Percentiles rank a stretch among this genome's conserved stretches.
phyloP scores from a whole-genome alignment of 2,888 invertebrate genomes.

The Leptogaster cylindrica region DNA sequence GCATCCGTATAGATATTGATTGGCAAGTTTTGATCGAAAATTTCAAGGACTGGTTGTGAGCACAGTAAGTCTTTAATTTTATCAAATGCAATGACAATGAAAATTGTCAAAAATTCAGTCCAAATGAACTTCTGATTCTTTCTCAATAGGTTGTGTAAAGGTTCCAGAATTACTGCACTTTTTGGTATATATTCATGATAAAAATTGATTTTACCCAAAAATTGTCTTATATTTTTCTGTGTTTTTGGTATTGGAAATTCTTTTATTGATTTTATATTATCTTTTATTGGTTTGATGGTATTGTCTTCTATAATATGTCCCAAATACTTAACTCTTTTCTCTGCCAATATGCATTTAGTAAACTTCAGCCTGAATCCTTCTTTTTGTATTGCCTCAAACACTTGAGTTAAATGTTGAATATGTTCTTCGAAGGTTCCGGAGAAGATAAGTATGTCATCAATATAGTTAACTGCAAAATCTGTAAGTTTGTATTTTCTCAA shows the following conservation, averaged over 20 bases:
- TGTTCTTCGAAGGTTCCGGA: conserved; percentile 41
- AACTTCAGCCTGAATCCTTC: conserved; percentile 48
- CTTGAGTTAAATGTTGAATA: conserved; percentile 28
- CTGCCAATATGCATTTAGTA: conserved; percentile 42
- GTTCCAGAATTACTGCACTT: conserved; percentile 46
- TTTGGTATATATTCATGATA: conserved; percentile 47
- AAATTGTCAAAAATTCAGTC: too few relatives aligned
- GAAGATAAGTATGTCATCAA: conserved; percentile 48
- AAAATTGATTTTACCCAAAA: conserved; percentile 27
- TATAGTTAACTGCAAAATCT: conserved; percentile 47
- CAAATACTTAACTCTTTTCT: conserved; percentile 44
- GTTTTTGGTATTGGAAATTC: conserved; percentile 46
- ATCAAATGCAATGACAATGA: too few relatives aligned
- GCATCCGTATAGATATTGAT: conserved; percentile 45
- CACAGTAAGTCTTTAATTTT: conserved; percentile 46
- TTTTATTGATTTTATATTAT: conserved; percentile 40
- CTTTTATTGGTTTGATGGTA: conserved; percentile 40
- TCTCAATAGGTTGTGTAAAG: conserved; percentile 43
- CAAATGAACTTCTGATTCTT: conserved; percentile 45
- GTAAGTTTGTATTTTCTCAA: conserved; percentile 46
- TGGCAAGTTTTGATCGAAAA: conserved; percentile 47
- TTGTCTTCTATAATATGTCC: conserved; percentile 48
- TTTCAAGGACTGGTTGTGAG: conserved; percentile 45
- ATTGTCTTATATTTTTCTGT: too few relatives aligned
- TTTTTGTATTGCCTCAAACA: conserved; percentile 46